These are phyloP conservation scores for Ochotona curzoniae DNA, from an alignment of 2,113 vertebrate genomes.

Conservation along the genomic window DNA sequence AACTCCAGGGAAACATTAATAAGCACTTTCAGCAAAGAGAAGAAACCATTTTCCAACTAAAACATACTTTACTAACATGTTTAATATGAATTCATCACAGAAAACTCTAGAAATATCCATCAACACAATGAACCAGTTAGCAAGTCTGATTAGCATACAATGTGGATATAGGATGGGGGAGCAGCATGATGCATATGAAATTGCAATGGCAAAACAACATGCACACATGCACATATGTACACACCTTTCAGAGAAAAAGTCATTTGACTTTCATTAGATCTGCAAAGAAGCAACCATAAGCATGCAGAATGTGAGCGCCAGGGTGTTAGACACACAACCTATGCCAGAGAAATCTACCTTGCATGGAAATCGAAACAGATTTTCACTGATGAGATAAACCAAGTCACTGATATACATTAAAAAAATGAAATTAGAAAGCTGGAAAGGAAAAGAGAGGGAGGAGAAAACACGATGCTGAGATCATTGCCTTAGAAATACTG, in stretches of 20 bases:
- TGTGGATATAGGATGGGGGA: background rate
- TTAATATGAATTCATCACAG: slow-evolving; percentile 43
- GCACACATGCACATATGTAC: background rate
- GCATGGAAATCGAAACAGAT: background rate
- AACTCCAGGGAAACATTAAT: slow-evolving; percentile 28
- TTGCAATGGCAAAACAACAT: background rate
- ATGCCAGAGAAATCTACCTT: background rate
- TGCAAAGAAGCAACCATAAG: background rate
- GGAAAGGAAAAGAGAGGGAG: background rate
- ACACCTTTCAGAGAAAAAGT: background rate
- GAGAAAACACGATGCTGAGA: background rate
- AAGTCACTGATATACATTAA: background rate
- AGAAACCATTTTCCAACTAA: slow-evolving; percentile 53
- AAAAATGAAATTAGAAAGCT: background rate
- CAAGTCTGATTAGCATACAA: slow-evolving; percentile 1
- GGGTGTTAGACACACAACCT: background rate
- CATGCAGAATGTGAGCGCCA: background rate
- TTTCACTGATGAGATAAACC: background rate
- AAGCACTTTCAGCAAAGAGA: slow-evolving; percentile 51
- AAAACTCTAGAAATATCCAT: slow-evolving; percentile 30
- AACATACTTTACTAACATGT: slow-evolving; percentile 29
- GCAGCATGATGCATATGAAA: background rate
- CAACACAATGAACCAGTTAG: slow-evolving; percentile 18
- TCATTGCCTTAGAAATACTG: slow-evolving; percentile 10
- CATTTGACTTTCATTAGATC: background rate